These are phyloP conservation scores for Leptosomus discolor DNA, from an alignment of 2,113 vertebrate genomes.

Conservation along the genomic window DNA sequence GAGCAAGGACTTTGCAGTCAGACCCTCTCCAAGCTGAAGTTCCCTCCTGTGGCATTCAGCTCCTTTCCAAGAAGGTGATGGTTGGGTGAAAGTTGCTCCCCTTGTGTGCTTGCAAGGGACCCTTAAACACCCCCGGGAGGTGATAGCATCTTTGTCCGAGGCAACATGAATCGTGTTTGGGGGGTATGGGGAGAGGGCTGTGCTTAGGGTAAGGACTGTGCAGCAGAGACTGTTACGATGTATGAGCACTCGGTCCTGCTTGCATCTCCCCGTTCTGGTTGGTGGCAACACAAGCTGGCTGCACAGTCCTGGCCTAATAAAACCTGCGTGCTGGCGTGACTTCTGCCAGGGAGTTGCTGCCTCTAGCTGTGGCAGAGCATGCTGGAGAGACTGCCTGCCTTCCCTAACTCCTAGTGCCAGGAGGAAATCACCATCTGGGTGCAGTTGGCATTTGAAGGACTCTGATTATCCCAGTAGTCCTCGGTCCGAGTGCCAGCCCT, in stretches of 20 bases:
- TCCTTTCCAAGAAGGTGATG: accelerated
- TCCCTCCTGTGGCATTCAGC: not conserved
- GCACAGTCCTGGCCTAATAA: not conserved
- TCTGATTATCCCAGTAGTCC: not conserved
- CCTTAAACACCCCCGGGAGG: not conserved
- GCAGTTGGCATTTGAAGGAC: not conserved
- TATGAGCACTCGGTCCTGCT: not conserved
- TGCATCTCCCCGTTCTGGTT: not conserved
- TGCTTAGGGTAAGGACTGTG: not conserved
- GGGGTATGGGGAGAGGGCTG: accelerated
- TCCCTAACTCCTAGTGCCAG: not conserved
- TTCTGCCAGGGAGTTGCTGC: not conserved
- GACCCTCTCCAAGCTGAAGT: not conserved
- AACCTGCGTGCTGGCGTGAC: not conserved
- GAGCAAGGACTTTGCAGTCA: not conserved
- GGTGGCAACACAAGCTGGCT: not conserved
- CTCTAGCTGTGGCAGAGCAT: not conserved
- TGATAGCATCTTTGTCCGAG: not conserved
- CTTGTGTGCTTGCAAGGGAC: not conserved
- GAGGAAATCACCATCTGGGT: conserved; percentile 48
- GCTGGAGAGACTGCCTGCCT: not conserved
- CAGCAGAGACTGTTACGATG: not conserved
- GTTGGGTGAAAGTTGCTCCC: not conserved
- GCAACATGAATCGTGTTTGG: accelerated
- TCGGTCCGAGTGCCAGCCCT: not conserved